Conservation (phyloP, 2,797 vertebrate species). For the Gymnothorax javanicus region DNA sequence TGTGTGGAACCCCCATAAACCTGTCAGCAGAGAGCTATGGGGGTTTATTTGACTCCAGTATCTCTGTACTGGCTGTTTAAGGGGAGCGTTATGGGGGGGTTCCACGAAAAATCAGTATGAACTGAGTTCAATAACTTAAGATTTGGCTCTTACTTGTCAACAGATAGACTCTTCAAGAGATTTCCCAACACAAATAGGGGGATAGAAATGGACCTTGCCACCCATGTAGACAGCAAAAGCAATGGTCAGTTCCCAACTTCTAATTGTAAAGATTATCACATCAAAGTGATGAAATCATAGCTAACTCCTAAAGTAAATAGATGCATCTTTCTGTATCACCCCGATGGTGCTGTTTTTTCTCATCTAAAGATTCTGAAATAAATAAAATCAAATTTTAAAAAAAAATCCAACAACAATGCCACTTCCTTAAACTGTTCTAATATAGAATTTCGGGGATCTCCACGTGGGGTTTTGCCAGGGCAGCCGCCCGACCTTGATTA, state of each 20-base stretch:
- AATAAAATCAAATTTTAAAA: neutral
- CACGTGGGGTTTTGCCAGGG: too few species aligned
- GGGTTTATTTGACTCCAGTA: neutral
- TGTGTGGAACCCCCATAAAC: neutral
- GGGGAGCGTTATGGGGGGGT: neutral
- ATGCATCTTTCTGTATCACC: neutral
- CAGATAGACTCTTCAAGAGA: neutral
- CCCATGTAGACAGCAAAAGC: neutral
- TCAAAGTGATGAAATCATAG: neutral
- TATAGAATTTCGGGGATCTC: neutral
- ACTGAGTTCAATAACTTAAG: neutral
- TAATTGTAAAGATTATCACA: neutral
- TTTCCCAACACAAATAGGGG: neutral
- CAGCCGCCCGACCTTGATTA: too few species aligned
- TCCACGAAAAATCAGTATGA: neutral
- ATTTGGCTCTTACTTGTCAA: neutral
- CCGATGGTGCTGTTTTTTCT: neutral
- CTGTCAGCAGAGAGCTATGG: neutral
- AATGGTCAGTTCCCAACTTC: neutral
- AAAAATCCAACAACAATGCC: neutral
- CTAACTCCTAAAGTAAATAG: neutral
- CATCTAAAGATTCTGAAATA: neutral
- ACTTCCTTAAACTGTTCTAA: slow-evolving; percentile 18
- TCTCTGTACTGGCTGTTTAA: neutral
- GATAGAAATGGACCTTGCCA: neutral